Percentiles rank a stretch among this genome's conserved stretches.
phyloP scores from a whole-genome alignment of 2,797 vertebrate species.

The Cebuella pygmaea region DNA sequence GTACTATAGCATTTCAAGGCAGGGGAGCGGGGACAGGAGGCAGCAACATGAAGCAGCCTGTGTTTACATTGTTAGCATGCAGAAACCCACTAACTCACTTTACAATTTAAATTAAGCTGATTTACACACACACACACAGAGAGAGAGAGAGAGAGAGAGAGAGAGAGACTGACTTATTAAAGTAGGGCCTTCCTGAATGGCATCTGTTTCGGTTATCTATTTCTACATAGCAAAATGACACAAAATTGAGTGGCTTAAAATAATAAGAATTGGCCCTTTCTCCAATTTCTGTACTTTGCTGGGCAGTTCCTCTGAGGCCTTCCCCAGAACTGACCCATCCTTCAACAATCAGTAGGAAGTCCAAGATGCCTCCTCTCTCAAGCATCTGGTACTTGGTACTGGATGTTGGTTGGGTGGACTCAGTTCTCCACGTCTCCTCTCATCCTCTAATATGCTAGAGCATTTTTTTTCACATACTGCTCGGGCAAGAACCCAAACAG shows the following conservation, averaged over 20 bases:
- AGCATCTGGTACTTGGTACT: accelerated
- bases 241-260: not conserved
- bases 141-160: no score
- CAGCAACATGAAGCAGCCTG: not conserved
- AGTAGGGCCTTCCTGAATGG: not conserved
- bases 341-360: not conserved
- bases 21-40: not conserved
- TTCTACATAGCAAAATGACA: not conserved
- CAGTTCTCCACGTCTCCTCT: not conserved
- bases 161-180: not conserved
- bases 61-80: not conserved
- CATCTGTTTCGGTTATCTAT: not conserved
- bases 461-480: not conserved
- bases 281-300: not conserved
- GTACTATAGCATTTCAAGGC: no score
- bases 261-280: not conserved
- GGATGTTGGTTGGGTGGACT: not conserved
- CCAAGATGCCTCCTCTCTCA: not conserved
- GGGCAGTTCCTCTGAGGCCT: not conserved
- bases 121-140: not conserved
- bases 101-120: not conserved
- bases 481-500: not conserved
- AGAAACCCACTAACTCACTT: not conserved
- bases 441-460: not conserved
- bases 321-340: not conserved